Percentiles rank a stretch among this genome's conserved stretches.
phyloP scores from a whole-genome alignment of 2,113 vertebrate genomes.

The Podarcis muralis region DNA sequence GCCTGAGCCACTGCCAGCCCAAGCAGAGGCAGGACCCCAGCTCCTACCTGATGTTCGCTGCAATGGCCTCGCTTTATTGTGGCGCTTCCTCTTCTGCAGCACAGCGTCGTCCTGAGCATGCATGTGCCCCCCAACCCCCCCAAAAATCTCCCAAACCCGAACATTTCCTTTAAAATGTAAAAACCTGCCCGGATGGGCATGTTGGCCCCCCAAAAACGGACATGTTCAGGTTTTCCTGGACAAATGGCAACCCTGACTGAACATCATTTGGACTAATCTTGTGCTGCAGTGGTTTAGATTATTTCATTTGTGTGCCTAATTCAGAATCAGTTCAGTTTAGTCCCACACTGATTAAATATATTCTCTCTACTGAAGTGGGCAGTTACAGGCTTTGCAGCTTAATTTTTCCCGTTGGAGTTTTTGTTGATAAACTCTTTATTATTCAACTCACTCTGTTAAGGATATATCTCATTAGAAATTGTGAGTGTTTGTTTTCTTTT shows the following conservation, averaged over 20 bases:
- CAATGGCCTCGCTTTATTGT: no score
- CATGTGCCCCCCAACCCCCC: no score
- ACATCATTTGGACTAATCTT: background rate
- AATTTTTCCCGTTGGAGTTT: background rate
- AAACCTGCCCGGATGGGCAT: no score
- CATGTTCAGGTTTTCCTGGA: no score
- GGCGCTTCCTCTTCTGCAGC: no score
- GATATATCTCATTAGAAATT: background rate
- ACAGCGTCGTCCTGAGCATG: no score
- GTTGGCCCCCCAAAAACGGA: no score
- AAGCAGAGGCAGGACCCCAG: no score
- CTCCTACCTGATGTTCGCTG: no score
- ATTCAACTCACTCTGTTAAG: background rate
- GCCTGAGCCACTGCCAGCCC: no score
- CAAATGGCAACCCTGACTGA: background rate
- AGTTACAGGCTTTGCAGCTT: background rate
- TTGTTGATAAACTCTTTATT: background rate
- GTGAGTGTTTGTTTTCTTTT: background rate
- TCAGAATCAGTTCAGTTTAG: background rate
- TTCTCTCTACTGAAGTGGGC: background rate
- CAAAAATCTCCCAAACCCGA: no score
- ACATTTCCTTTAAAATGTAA: no score
- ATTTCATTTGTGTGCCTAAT: background rate
- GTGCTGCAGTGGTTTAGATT: background rate
- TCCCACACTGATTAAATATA: background rate